phyloP scores from a whole-genome alignment of 1,140 invertebrate genomes.

The Helicorthomorpha holstii region DNA sequence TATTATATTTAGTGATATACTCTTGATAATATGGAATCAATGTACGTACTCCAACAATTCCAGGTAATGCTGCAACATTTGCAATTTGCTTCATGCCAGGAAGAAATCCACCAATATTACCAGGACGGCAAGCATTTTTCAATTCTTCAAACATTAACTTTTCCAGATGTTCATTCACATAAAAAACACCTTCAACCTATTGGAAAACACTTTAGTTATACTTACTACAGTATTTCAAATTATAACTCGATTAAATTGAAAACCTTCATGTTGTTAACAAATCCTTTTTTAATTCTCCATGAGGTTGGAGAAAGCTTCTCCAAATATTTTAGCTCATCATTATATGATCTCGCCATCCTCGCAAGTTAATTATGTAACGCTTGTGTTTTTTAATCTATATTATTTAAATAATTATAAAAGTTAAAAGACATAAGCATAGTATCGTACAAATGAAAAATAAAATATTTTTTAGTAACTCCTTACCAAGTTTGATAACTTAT shows the following conservation, averaged over 20 bases:
- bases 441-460: too few species aligned
- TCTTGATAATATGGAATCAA: too few species aligned
- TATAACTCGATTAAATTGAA: slow-evolving; percentile 12
- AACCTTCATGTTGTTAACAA: slow-evolving; percentile 99
- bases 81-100: slow-evolving; percentile 99
- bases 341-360: slow-evolving; percentile 73
- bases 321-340: slow-evolving; percentile 85
- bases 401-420: too few species aligned
- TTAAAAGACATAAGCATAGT: too few species aligned
- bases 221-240: neutral
- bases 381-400: too few species aligned
- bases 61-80: slow-evolving; percentile 95
- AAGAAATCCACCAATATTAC: slow-evolving; percentile 83
- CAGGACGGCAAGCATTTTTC: slow-evolving; percentile 69
- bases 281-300: slow-evolving; percentile 96
- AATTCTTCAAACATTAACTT: slow-evolving; percentile 96
- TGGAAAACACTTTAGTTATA: slow-evolving; percentile 11
- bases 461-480: too few species aligned
- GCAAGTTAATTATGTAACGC: too few species aligned
- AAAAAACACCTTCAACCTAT: slow-evolving; percentile 94
- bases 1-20: neutral
- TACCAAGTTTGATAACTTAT: too few species aligned
- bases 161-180: slow-evolving; percentile 85
- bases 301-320: slow-evolving; percentile 68
- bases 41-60: slow-evolving; percentile 72